Percentiles rank a stretch among this genome's conserved stretches.
These are phyloP conservation scores for Pollimyrus isidori DNA, from an alignment of 2,113 vertebrate genomes.

Conservation along the genomic window DNA sequence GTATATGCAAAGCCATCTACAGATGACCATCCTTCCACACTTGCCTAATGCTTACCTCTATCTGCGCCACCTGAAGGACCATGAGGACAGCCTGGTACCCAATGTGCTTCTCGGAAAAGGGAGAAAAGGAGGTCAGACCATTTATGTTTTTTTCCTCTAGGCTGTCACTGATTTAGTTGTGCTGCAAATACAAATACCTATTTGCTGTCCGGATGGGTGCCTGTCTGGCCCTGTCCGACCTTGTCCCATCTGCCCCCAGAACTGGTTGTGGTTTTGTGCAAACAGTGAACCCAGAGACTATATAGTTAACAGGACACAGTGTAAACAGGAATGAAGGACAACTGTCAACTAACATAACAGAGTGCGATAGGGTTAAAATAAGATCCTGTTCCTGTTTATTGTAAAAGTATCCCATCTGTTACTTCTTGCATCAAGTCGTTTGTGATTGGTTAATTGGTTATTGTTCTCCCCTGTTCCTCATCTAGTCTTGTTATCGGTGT, in stretches of 20 bases:
- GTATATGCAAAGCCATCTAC: constrained; percentile 20
- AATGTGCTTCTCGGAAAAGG: constrained; percentile 63
- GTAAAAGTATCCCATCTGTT: no score
- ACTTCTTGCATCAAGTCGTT: no score
- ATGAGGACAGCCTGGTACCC: constrained; percentile 55
- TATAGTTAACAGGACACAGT: no score
- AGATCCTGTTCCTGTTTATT: no score
- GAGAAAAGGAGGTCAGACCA: constrained; percentile 64
- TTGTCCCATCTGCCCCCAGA: background rate
- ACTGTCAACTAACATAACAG: no score
- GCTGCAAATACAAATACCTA: background rate
- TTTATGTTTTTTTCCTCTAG: no score
- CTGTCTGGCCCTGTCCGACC: background rate
- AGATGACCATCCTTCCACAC: constrained; percentile 23
- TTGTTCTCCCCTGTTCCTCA: no score
- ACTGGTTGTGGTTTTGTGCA: background rate
- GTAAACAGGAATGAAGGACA: no score
- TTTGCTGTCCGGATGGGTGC: background rate
- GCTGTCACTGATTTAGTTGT: background rate
- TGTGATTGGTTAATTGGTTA: no score
- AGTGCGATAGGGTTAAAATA: no score
- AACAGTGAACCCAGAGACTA: no score
- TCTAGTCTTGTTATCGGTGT: no score
- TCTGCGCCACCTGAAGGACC: constrained; percentile 66
- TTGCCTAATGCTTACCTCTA: constrained; percentile 58